These are phyloP conservation scores for Chrysomela aeneicollis DNA, from an alignment of 2,888 invertebrate genomes.

Conservation along the genomic window DNA sequence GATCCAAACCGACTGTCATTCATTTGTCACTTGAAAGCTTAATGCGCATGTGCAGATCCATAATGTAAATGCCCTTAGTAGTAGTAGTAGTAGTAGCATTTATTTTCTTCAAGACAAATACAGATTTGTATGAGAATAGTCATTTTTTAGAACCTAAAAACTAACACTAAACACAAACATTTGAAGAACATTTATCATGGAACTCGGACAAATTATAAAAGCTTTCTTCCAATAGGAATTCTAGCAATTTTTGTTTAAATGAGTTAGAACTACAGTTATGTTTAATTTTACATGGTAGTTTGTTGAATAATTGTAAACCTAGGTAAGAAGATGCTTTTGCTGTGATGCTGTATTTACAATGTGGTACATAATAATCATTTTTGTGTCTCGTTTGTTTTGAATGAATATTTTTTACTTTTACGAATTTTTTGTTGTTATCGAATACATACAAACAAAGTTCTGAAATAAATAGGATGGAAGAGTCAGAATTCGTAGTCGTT, in stretches of 20 bases:
- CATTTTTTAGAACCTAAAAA: neutral
- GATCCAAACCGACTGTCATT: no score
- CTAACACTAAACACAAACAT: neutral
- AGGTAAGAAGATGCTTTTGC: neutral
- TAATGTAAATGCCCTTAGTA: no score
- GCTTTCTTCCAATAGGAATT: neutral
- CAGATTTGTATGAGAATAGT: no score
- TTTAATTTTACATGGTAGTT: neutral
- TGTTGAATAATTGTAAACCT: neutral
- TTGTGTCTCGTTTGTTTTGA: neutral
- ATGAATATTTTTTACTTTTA: neutral
- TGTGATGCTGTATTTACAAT: neutral
- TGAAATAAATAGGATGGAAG: neutral
- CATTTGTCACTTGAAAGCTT: no score
- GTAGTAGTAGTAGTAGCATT: no score
- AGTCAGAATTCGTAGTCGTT: neutral
- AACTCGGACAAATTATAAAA: constrained; percentile 10
- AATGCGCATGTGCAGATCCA: no score
- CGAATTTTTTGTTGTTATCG: neutral
- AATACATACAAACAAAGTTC: constrained; percentile 1
- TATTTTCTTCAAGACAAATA: no score
- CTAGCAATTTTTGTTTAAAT: neutral
- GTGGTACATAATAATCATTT: neutral
- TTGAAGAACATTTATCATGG: neutral
- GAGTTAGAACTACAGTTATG: neutral